Conservation (phyloP, 2,113 vertebrate genomes). For the Malurus cyaneus region DNA sequence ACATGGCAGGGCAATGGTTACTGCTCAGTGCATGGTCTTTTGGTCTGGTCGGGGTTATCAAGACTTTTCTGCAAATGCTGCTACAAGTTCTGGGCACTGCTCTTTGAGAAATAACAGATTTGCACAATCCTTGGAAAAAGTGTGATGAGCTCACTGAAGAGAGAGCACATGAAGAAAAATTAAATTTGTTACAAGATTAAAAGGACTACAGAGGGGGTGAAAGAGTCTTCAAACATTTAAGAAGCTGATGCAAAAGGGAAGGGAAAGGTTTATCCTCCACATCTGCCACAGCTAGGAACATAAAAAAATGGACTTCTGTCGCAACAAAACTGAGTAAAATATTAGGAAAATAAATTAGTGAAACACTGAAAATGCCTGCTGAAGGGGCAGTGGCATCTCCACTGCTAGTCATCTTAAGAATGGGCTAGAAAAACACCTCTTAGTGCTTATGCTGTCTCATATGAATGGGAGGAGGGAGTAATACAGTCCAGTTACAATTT, state of each 20-base stretch:
- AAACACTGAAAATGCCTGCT: neutral
- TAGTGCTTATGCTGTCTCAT: neutral
- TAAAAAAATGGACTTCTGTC: neutral
- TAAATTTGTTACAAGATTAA: neutral
- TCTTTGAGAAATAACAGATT: neutral
- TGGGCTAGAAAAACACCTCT: neutral
- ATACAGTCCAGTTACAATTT: neutral
- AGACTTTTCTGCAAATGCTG: neutral
- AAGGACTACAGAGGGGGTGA: neutral
- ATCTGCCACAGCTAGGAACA: neutral
- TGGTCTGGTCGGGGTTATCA: neutral
- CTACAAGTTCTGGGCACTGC: neutral
- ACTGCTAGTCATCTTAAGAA: neutral
- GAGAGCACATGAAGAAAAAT: neutral
- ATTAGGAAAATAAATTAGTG: neutral
- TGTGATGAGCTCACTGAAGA: neutral
- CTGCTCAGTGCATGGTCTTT: neutral
- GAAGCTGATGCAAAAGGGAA: neutral
- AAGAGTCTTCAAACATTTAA: neutral
- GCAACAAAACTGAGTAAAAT: neutral
- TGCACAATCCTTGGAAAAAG: neutral
- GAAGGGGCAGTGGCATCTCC: neutral
- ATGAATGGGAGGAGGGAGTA: neutral
- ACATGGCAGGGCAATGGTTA: fast-evolving
- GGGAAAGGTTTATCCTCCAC: neutral